Conservation (phyloP, 2,888 invertebrate species). For the Belgica antarctica region DNA sequence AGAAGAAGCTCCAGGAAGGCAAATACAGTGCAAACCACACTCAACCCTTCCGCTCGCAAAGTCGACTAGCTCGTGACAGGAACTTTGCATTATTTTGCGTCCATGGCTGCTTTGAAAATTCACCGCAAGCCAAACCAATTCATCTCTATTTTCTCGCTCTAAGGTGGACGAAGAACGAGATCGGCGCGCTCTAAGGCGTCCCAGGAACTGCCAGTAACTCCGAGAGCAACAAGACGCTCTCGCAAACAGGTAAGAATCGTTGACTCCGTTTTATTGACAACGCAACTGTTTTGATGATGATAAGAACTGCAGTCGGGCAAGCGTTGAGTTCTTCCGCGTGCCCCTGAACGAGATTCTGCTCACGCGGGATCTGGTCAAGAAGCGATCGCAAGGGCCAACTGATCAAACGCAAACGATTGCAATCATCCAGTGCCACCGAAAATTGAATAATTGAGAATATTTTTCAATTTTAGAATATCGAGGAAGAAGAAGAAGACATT, state of each 20-base stretch:
- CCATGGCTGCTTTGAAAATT: background rate
- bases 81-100: too few species aligned
- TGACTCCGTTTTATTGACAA: too few species aligned
- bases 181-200: slow-evolving; percentile 4
- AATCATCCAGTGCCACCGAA: slow-evolving; percentile 21
- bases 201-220: background rate
- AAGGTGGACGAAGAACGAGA: slow-evolving; percentile 34
- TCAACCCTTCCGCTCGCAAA: too few species aligned
- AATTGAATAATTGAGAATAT: slow-evolving; percentile 13
- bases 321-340: slow-evolving; percentile 29
- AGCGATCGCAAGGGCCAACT: slow-evolving; percentile 56
- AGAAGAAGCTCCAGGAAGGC: too few species aligned
- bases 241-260: slow-evolving; percentile 28
- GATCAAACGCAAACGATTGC: slow-evolving; percentile 47
- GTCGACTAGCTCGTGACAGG: too few species aligned
- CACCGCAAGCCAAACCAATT: background rate
- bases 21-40: too few species aligned
- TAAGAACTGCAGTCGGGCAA: slow-evolving; percentile 22
- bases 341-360: background rate
- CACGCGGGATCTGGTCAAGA: slow-evolving; percentile 47
- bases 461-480: slow-evolving; percentile 22
- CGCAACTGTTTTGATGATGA: slow-evolving; percentile 26
- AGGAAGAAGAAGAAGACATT: slow-evolving; percentile 42
- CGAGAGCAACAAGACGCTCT: slow-evolving; percentile 2
- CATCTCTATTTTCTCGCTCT: background rate